Base-by-base conservation (phyloP, 2,888 invertebrate genomes). In the Rhagium mordax region DNA sequence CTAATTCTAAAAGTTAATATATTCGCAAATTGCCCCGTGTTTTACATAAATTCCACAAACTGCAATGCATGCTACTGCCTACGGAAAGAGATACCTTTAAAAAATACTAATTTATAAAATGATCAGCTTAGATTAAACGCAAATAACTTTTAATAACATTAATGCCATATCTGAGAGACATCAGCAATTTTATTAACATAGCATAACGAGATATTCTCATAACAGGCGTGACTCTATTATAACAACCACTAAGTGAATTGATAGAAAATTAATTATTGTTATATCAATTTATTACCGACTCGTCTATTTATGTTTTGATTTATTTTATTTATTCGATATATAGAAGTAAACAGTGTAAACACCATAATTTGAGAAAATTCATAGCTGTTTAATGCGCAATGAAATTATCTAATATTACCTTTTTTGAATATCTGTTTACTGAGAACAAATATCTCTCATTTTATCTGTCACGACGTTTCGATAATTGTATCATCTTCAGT, bases 1-100 rank as follows among this genome's bases (percentile, higher is more conserved):
- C 77, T 59, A 75, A 74, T 75, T 77, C 67, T 72, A 64, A 70
- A 69, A 76, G 69, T 73, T 74, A 73, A 75, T 77, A 74, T 75
- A 75, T 74, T 61, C 67, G 55, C 33, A 62, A 68, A 59, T 62
- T 57, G 49, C 55, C 47, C 47, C 62, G 27, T 55, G 61, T 55
- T 69, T 69, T 65, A 53, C 69, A 62, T 65, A 69, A 69, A 64
- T 72, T 69, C 57, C 68, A 51, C 47, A 24, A 68, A 69, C 57
- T 5, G 47, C 55, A 57, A 72, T 69, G 69, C 65, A 33, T 69
- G 60, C 53, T 33, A 49, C 29, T 20, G 72, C 72, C 68, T 64
- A 16, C 13, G 72, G 65, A 20, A 51, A n/a, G 27, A 57, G 55
- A 72, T 65, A 61, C 60, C 61, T 66, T 64, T 68, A 60, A 69